Evolutionary conservation across 2,888 invertebrate species (phyloP), one percentile per base, ranked within the genome.

Genomic region (Cepaea hortensis): DNA sequence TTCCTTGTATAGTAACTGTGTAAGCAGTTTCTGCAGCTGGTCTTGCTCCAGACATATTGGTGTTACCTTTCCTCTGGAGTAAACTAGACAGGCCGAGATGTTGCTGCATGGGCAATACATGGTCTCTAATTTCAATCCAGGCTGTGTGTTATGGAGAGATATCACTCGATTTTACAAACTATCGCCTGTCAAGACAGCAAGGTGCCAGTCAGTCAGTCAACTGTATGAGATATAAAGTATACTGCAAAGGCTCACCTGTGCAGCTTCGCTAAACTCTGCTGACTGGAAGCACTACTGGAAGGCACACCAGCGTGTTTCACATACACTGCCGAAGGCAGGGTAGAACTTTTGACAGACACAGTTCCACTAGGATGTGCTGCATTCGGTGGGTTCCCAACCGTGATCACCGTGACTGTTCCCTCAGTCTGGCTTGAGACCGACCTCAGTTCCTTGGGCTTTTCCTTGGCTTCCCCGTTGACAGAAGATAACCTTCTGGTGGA

Each of bases 401-500:
- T 93, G 87, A 94, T 93, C 72, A 94, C 92, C 0, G 94, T 94
- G 68, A 94, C 93, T 0, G 92, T 92, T 18, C 93, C 93, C 87
- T 94, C 94, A 50, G 93, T 94, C 89, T 94, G 94, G 86, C 93
- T 93, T 1, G 93, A 93, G 50, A 93, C 91, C 3, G 93, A 92
- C 76, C 91, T 88, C 87, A 91, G 91, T 85, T 92, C 92, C 81
- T 92, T 93, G n/a, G 79, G 70, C 83, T 89, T 89, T n/a, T 76
- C 76, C n/a, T 20, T 62, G 9, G 46, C 9, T 23, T 48, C 46
- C 3, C 68, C 85, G 23, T 13, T 46, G 7, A 79, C 79, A 15
- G 76, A 61, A 9, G 76, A n/a, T 46, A 73, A 6, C 3, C n/a
- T 55, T 23, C 48, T 72, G 61, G 48, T 75, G 46, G 84, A 76